Conservation (phyloP, 2,113 vertebrate genomes). For the Oenanthe melanoleuca region DNA sequence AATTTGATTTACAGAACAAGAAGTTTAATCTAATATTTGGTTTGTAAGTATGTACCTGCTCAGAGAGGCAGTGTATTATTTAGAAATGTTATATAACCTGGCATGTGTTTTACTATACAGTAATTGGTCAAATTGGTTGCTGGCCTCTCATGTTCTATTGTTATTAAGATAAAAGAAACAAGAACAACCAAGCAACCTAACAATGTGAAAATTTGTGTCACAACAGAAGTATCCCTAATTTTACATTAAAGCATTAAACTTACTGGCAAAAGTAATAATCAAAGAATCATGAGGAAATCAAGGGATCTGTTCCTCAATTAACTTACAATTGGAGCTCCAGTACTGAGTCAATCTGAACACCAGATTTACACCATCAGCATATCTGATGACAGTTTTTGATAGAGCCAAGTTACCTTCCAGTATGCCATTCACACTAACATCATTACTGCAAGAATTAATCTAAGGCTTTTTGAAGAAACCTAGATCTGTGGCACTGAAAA, state of each 20-base stretch:
- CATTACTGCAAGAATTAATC: background rate
- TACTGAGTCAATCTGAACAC: background rate
- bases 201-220: accelerated
- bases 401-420: background rate
- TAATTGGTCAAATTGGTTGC: background rate
- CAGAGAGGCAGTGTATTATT: background rate
- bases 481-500: background rate
- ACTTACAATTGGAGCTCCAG: background rate
- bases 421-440: accelerated
- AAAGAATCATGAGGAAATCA: background rate
- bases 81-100: background rate
- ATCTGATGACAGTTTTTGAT: background rate
- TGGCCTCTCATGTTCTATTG: background rate
- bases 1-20: background rate
- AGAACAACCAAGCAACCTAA: background rate
- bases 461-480: background rate
- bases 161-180: background rate
- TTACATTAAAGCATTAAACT: background rate
- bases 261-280: background rate
- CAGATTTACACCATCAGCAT: background rate
- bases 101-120: background rate
- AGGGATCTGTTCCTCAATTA: background rate
- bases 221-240: background rate
- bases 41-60: background rate
- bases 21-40: background rate